Evolutionary conservation across 2,113 vertebrate species (phyloP).

Genomic region (Petaurus breviceps): DNA sequence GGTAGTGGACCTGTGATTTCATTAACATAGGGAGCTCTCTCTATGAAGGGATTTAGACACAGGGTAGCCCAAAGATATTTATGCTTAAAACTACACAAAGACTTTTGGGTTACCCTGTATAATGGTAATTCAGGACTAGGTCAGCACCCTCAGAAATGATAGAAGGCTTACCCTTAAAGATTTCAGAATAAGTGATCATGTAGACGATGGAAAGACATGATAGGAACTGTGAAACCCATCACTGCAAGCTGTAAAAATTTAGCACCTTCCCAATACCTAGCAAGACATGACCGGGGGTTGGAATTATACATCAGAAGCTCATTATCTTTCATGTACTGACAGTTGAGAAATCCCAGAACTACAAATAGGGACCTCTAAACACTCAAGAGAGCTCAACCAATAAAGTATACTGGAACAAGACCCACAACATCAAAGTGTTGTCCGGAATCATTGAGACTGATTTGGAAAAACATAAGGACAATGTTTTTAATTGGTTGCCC

Average conservation of each 20-base stretch:
- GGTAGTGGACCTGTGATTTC: neutral
- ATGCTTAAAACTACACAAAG: neutral
- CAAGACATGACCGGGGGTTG: neutral
- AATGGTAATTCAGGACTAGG: neutral
- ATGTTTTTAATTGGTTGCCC: neutral
- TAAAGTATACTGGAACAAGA: neutral
- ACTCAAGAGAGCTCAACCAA: neutral
- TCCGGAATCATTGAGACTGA: neutral
- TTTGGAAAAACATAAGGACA: neutral
- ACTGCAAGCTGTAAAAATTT: neutral
- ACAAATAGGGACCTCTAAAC: neutral
- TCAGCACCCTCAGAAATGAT: neutral
- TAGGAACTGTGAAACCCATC: neutral
- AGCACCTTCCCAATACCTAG: neutral
- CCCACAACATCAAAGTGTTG: neutral
- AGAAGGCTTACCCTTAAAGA: neutral
- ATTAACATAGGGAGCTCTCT: neutral
- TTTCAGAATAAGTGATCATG: neutral
- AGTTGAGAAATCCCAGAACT: neutral
- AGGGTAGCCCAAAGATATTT: neutral
- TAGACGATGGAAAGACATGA: neutral
- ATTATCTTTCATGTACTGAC: neutral
- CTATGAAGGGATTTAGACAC: neutral
- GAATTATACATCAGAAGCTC: neutral
- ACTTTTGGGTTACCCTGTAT: neutral